Base-by-base conservation (phyloP, 92 coral and sea anemone genomes). In the Porites evermanni region DNA sequence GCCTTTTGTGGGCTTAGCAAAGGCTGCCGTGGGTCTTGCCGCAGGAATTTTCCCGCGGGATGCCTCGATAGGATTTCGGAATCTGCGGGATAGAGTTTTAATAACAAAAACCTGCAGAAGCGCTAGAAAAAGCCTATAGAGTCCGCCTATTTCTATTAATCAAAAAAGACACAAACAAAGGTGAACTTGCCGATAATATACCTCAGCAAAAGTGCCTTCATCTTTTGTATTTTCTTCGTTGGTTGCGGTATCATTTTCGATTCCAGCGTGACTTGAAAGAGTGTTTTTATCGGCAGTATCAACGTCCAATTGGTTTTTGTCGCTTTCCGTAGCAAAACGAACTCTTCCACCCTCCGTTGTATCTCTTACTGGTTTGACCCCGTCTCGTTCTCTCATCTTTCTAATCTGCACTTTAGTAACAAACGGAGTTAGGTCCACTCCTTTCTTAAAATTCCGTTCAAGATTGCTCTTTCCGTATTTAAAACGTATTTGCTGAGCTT, bases 361-460 rank as follows among this genome's bases (percentile, higher is more conserved):
- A 63, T 13, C 51, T 58, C 56, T 20, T 20, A 64, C 23, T 74
- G 56, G 72, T 44, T 64, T 83, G 24, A 51, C 4, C 21, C 72
- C 52, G 19, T 56, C 70, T 16, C 78, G 29, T 71, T 64, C 73
- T 5, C 16, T 74, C 24, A 77, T 67, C 54, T 74, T 84, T 79
- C 72, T 86, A 21, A 94, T 94, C 77, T 94, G 94, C 61, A 94
- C 98, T 79, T 91, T 94, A 10, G 96, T 94, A 12, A 94, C 91
- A 69, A 93, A 94, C 12, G 96, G 91, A 8, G 74, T 73, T 6
- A 76, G n/a, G 8, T n/a, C 52, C 0, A 51, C 21, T 2, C 68
- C 51, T 24, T 53, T 79, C 58, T 90, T 87, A 4, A 80, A 29
- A 24, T 58, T 84, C 21, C 64, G 29, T 4, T 73, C 82, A 47